Conservation (phyloP, 2,888 invertebrate genomes). For the Aradus depressus region DNA sequence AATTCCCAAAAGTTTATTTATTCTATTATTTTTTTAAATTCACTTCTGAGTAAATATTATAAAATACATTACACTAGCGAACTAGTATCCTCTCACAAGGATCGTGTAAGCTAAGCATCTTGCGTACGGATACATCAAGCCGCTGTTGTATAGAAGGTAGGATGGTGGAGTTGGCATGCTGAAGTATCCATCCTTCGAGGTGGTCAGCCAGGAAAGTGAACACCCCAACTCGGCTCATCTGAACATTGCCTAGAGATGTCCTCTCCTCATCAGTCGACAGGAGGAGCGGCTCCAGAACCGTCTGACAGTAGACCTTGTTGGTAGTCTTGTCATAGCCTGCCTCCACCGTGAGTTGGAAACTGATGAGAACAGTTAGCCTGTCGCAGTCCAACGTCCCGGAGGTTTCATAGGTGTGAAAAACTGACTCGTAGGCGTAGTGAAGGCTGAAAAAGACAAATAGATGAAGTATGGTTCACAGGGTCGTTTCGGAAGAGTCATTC, state of each 20-base stretch:
- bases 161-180: constrained; percentile 19
- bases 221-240: constrained; percentile 5
- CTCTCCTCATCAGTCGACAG: background rate
- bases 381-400: constrained; percentile 9
- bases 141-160: constrained; percentile 8
- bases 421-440: constrained; percentile 20
- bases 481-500: too few relatives aligned
- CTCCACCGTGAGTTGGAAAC: constrained; percentile 17
- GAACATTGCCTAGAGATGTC: background rate
- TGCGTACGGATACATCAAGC: constrained; percentile 13
- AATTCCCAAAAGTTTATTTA: background rate
- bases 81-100: constrained; percentile 15
- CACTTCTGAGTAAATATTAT: background rate
- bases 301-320: constrained; percentile 3
- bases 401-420: constrained; percentile 10
- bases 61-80: background rate
- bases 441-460: constrained; percentile 2
- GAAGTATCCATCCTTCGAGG: constrained; percentile 17
- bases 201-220: constrained; percentile 21
- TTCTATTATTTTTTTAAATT: background rate
- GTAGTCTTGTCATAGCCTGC: constrained; percentile 6
- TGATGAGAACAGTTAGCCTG: constrained; percentile 4
- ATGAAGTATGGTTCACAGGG: too few relatives aligned
- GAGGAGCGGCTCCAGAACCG: constrained; percentile 6
- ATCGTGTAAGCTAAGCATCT: constrained; percentile 8